Conservation (phyloP, 2,113 vertebrate species). For the Petaurus breviceps region DNA sequence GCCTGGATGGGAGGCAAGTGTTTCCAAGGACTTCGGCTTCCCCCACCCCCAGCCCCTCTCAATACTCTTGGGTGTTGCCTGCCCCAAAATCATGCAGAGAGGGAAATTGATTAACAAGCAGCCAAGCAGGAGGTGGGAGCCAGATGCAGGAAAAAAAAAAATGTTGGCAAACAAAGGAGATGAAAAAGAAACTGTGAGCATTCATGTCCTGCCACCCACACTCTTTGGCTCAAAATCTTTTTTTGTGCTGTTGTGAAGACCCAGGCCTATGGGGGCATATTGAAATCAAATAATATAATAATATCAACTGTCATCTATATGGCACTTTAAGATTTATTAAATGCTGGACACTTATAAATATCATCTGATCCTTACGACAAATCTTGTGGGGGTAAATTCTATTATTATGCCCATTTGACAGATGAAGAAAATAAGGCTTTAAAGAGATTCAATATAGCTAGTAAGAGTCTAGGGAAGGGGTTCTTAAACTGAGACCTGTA, state of each 20-base stretch:
- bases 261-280: not conserved
- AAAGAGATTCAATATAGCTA: not conserved
- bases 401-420: not conserved
- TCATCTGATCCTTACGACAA: not conserved
- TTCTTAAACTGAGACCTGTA: not conserved
- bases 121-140: not conserved
- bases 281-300: constrained; percentile 12
- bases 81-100: constrained; percentile 1
- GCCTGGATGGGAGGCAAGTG: not conserved
- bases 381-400: not conserved
- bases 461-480: not conserved
- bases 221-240: constrained; percentile 33
- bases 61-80: constrained; percentile 19
- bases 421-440: not conserved
- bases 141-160: constrained; percentile 1
- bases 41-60: constrained; percentile 3
- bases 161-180: not conserved
- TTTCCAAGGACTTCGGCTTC: not conserved
- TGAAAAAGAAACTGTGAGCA: not conserved
- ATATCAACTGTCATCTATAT: not conserved
- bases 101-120: constrained; percentile 14
- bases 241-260: not conserved
- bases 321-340: not conserved
- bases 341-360: not conserved
- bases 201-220: constrained; percentile 33